Evolutionary conservation across 2,888 invertebrate species (phyloP).

Genomic region (Seladonia tumulorum): DNA sequence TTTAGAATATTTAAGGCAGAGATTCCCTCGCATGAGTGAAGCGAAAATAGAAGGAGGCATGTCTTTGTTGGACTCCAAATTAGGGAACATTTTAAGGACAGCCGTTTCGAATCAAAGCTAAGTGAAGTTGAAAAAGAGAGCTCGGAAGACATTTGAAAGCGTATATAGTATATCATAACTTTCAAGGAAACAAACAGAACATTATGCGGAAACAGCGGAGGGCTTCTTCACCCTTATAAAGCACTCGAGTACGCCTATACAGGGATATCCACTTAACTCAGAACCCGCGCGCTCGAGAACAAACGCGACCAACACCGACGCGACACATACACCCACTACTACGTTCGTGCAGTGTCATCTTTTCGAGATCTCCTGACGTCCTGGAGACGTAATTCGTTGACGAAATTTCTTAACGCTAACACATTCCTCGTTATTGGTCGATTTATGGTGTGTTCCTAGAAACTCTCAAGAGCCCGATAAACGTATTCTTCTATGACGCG

Average conservation of each 20-base stretch:
- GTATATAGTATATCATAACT: not conserved
- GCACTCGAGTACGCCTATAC: not conserved
- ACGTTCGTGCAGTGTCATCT: not conserved
- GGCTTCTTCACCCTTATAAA: not conserved
- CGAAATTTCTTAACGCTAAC: not conserved
- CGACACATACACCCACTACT: not conserved
- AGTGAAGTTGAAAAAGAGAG: not conserved
- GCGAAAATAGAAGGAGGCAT: not conserved
- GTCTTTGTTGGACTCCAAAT: not conserved
- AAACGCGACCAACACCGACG: not conserved
- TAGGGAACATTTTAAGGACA: not conserved
- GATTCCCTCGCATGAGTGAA: no score
- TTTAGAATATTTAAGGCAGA: no score
- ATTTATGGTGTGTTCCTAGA: not conserved
- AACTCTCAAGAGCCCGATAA: no score
- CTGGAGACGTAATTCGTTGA: not conserved
- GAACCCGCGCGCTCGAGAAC: not conserved
- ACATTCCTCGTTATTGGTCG: not conserved
- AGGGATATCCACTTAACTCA: slow-evolving; percentile 2
- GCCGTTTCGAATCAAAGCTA: not conserved
- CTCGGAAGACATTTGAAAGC: not conserved
- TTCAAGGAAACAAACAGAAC: slow-evolving; percentile 1
- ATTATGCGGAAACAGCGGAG: slow-evolving; percentile 1
- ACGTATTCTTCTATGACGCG: no score
- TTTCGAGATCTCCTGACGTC: not conserved